phyloP scores from a whole-genome alignment of 35 echinoderm and acorn worm species.

The Stichopus chloronotus region DNA sequence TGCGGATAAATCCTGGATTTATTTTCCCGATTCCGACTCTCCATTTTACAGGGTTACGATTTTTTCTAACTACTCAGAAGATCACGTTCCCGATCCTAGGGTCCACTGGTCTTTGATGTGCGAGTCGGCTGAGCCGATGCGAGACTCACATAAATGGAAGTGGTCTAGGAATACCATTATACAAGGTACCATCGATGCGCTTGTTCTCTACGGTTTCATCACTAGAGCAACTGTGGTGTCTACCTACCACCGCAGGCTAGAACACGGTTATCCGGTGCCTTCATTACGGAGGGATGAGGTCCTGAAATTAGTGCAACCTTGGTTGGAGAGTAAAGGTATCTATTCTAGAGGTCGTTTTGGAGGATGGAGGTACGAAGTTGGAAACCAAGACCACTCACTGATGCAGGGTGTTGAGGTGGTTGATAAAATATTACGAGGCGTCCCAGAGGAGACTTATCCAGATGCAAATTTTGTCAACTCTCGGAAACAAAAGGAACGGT shows the following conservation, averaged over 20 bases:
- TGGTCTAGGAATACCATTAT: not conserved
- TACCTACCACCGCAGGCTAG: conserved; percentile 53
- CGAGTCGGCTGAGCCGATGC: conserved; percentile 49
- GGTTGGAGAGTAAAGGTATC: conserved; percentile 43
- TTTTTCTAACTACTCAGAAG: conserved; percentile 60
- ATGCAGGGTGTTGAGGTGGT: conserved; percentile 66
- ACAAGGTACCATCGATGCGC: not conserved
- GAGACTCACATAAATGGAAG: not conserved
- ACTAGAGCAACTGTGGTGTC: conserved; percentile 38
- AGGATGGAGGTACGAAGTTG: conserved; percentile 62
- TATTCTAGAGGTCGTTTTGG: conserved; percentile 62
- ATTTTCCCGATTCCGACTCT: conserved; percentile 64
- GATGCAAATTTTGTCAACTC: conserved; percentile 61
- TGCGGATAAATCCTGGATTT: conserved; percentile 55
- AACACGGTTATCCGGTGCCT: conserved; percentile 63
- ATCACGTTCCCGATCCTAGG: conserved; percentile 44
- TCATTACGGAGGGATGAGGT: conserved; percentile 9
- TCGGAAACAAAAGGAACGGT: not conserved
- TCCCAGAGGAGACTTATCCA: conserved; percentile 52
- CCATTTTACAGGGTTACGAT: conserved; percentile 60
- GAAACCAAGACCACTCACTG: conserved; percentile 64
- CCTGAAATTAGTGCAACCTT: conserved; percentile 40
- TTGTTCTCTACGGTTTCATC: conserved; percentile 45
- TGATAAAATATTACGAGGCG: conserved; percentile 8
- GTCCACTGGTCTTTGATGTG: conserved; percentile 59